A percentile compares a stretch with the other conserved stretches of the same genome.
These are phyloP conservation scores for Podarcis siculus DNA, from an alignment of 2,797 vertebrate genomes.

Conservation along the genomic window DNA sequence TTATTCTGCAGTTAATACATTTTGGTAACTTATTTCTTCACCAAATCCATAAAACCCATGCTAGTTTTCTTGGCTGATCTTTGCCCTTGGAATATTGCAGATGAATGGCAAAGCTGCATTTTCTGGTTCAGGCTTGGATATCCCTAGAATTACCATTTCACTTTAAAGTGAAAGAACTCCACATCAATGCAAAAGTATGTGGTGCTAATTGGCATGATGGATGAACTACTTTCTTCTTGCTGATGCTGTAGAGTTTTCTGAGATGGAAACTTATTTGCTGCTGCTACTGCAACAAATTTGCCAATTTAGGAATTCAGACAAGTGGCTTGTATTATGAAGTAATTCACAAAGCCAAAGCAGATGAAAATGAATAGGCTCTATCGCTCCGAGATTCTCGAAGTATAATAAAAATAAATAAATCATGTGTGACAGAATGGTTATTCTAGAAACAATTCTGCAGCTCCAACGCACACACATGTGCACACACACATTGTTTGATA, in stretches of 20 bases:
- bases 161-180: constrained; percentile 29
- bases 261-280: constrained; percentile 10
- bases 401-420: constrained; percentile 24
- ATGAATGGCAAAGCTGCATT: constrained; percentile 10
- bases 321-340: background rate
- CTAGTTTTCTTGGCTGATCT: constrained; percentile 17
- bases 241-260: background rate
- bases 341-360: background rate
- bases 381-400: background rate
- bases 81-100: constrained; percentile 22
- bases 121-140: constrained; percentile 5
- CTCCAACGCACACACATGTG: no score
- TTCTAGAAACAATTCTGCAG: background rate
- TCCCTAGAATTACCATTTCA: background rate
- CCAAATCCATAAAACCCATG: background rate
- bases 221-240: constrained; percentile 13
- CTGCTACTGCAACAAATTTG: constrained; percentile 27
- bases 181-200: background rate
- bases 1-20: background rate
- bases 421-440: background rate
- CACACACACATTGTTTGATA: background rate
- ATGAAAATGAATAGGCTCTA: background rate
- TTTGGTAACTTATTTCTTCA: background rate
- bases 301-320: background rate
- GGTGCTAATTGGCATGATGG: background rate